Percentiles rank a stretch among this genome's conserved stretches.
Conservation (phyloP, 2,797 vertebrate species). For the Cheracebus regulus region DNA sequence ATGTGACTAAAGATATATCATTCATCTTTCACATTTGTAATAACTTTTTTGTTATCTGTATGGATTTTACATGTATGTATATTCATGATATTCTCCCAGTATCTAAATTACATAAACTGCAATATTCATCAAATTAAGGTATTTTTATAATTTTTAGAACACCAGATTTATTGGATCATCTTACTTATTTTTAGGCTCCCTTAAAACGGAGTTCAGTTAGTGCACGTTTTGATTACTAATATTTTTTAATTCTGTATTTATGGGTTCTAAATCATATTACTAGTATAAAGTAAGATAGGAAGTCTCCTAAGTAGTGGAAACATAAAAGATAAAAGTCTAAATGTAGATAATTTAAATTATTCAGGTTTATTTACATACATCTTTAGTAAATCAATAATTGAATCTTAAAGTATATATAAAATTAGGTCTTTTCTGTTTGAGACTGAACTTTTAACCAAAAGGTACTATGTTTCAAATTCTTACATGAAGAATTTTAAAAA, state of each 20-base stretch:
- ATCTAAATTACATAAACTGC: neutral
- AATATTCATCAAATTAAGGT: neutral
- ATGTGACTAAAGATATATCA: neutral
- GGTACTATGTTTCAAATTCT: neutral
- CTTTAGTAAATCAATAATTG: conserved; percentile 6
- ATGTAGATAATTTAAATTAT: conserved; percentile 19
- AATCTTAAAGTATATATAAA: conserved; percentile 46
- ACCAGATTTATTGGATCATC: neutral
- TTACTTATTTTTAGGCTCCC: neutral
- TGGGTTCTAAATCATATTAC: neutral
- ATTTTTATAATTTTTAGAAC: neutral
- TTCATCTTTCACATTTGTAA: neutral
- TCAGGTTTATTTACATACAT: neutral
- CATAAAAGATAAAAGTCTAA: neutral
- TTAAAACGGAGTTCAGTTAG: conserved; percentile 11
- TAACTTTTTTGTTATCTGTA: neutral
- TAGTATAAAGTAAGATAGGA: neutral
- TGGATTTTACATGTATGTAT: neutral
- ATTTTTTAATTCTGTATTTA: conserved; percentile 35
- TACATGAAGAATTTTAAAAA: neutral
- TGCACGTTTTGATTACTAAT: neutral
- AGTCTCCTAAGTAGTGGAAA: neutral
- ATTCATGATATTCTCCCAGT: conserved; percentile 3
- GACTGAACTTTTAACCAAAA: conserved; percentile 5
- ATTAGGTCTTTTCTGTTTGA: neutral